Evolutionary conservation across 2,797 vertebrate species (phyloP).

Genomic region (Myotis vivesi): DNA sequence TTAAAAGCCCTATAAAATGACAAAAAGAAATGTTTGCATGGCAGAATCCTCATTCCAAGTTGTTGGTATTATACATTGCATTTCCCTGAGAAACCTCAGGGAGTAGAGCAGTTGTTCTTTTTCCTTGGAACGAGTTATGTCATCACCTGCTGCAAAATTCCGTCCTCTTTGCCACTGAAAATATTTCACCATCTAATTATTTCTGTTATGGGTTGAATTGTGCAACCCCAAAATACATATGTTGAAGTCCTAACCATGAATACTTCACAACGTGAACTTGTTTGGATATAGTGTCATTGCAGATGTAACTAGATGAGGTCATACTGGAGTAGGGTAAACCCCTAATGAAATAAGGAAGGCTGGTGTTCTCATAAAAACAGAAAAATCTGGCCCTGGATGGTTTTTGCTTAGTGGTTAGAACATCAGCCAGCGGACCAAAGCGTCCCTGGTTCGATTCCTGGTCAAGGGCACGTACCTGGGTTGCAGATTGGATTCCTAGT

Average conservation of each 20-base stretch:
- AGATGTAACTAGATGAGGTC: background rate
- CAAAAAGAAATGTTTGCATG: background rate
- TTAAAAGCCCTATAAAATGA: background rate
- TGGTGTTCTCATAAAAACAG: background rate
- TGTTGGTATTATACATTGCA: background rate
- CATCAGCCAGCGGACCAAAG: too few species aligned
- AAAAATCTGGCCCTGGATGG: background rate
- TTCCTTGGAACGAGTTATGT: background rate
- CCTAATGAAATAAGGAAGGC: background rate
- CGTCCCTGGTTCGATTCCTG: too few species aligned
- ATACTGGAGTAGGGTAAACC: background rate
- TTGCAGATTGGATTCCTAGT: too few species aligned
- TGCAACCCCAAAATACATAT: background rate
- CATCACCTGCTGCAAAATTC: background rate
- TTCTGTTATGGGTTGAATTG: background rate
- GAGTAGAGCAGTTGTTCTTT: background rate
- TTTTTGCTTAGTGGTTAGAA: too few species aligned
- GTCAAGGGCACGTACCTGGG: too few species aligned
- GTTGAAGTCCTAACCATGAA: background rate
- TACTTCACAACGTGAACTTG: background rate
- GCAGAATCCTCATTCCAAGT: background rate
- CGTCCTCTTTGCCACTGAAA: background rate
- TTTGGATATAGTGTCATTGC: background rate
- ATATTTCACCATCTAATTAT: background rate
- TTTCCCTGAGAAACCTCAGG: background rate